Evolutionary conservation across 1,140 invertebrate species (phyloP), one percentile per base, ranked within the genome.

Genomic region (Teleogryllus occipitalis): DNA sequence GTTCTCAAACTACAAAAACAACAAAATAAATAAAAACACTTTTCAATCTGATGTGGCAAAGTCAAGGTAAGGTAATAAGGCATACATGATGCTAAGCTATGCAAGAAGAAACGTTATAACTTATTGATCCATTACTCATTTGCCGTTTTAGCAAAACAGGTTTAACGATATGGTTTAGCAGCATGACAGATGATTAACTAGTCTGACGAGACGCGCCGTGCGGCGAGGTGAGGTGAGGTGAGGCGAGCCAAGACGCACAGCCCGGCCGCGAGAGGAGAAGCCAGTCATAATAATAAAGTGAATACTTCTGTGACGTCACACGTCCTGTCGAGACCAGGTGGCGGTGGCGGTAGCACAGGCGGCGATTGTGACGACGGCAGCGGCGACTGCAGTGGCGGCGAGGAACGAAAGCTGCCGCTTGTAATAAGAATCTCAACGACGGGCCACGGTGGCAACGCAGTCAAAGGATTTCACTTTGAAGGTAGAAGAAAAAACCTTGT

Each of bases 31-130:
- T 65, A 65, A 65, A 65, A 65, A 65, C 54, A 10, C 10, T 65
- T 65, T 65, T 65, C 54, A 65, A 65, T 65, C 54, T 65, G 54
- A 65, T 65, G 54, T 65, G 54, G 54, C 54, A 65, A 65, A 65
- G 54, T 65, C 54, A 65, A 65, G 54, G 54, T 65, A 65, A 65
- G 54, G 54, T 65, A 65, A 65, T 65, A 65, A 65, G 54, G 54
- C 54, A 65, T 65, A 65, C 54, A 65, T 65, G 54, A 65, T 65
- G 54, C 54, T 65, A 14, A 65, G 54, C 54, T 65, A 65, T 65
- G 54, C 54, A 65, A 65, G 54, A 65, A 65, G 54, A 65, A 65
- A 65, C 54, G 54, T 65, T 65, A 65, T 65, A 65, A 65, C 54
- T 65, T 65, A 65, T 65, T 65, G 54, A 65, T 65, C 54, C 54